These are phyloP conservation scores for Rhinatrema bivittatum DNA, from an alignment of 2,797 vertebrate genomes.

Conservation along the genomic window DNA sequence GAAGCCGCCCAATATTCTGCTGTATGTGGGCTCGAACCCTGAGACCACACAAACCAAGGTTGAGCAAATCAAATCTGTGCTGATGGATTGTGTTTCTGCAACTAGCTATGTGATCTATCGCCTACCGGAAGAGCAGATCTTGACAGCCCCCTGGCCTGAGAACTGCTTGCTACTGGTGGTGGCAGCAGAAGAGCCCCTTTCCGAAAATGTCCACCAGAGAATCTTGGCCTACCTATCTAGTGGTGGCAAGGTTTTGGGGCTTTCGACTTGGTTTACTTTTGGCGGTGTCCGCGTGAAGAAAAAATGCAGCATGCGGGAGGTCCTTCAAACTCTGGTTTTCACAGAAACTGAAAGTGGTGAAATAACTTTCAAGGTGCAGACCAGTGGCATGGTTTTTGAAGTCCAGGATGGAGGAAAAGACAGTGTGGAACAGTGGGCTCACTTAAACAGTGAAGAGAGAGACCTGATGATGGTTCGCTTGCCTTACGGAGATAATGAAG, in stretches of 20 bases:
- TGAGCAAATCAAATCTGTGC: constrained; percentile 44
- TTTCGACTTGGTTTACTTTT: constrained; percentile 65
- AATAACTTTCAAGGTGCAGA: constrained; percentile 57
- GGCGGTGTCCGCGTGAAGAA: constrained; percentile 55
- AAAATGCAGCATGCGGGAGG: constrained; percentile 23
- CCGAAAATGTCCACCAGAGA: constrained; percentile 47
- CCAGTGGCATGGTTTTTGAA: constrained; percentile 61
- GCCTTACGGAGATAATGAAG: constrained; percentile 56
- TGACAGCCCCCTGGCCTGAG: constrained; percentile 77
- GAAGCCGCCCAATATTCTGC: constrained; percentile 79
- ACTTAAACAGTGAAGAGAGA: constrained; percentile 45
- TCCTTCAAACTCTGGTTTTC: constrained; percentile 61
- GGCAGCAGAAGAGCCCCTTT: constrained; percentile 56
- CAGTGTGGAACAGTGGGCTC: constrained; percentile 50
- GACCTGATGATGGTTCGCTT: constrained; percentile 71
- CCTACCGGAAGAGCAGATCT: constrained; percentile 61
- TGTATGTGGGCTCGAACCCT: constrained; percentile 59
- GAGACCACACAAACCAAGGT: constrained; percentile 42
- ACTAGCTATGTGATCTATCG: constrained; percentile 73
- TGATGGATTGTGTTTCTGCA: constrained; percentile 66
- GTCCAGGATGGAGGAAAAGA: constrained; percentile 31
- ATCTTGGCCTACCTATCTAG: constrained; percentile 70
- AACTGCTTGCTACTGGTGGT: constrained; percentile 73
- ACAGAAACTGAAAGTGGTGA: constrained; percentile 52
- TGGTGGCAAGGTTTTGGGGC: constrained; percentile 77